These are phyloP conservation scores for Heliconius melpomene DNA, from an alignment of 1,140 invertebrate species.

Conservation along the genomic window DNA sequence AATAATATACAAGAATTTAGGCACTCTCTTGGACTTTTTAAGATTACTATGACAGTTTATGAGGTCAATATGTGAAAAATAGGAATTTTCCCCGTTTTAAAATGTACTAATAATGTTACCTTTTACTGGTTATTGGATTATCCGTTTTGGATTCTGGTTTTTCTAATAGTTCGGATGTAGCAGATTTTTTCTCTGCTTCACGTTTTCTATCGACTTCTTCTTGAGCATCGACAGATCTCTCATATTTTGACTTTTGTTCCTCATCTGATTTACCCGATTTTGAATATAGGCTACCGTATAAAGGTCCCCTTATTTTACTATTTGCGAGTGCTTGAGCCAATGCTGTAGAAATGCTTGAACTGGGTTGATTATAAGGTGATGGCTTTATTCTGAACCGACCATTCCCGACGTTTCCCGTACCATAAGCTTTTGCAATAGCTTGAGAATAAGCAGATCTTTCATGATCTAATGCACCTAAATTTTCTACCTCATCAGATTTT, in stretches of 20 bases:
- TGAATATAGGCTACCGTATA: background rate
- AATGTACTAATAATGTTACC: background rate
- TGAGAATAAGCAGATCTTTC: constrained; percentile 7
- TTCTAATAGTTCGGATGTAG: background rate
- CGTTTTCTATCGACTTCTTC: constrained; percentile 30
- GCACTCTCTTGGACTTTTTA: too few relatives aligned
- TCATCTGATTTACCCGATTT: background rate
- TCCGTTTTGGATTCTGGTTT: background rate
- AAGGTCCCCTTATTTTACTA: background rate
- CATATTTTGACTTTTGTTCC: background rate
- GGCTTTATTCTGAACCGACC: background rate
- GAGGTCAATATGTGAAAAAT: too few relatives aligned
- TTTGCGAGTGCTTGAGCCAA: constrained; percentile 5
- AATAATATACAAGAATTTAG: too few relatives aligned
- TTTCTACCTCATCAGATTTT: background rate
- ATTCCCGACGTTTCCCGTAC: background rate
- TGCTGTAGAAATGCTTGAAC: background rate
- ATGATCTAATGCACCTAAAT: background rate
- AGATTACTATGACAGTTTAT: too few relatives aligned
- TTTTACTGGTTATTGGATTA: background rate
- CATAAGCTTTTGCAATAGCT: constrained; percentile 2
- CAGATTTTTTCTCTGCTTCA: constrained; percentile 25
- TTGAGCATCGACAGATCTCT: background rate
- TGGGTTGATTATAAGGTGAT: background rate
- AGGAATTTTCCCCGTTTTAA: too few relatives aligned